phyloP scores from a whole-genome alignment of 2,888 invertebrate species.

The Tipula confusa region DNA sequence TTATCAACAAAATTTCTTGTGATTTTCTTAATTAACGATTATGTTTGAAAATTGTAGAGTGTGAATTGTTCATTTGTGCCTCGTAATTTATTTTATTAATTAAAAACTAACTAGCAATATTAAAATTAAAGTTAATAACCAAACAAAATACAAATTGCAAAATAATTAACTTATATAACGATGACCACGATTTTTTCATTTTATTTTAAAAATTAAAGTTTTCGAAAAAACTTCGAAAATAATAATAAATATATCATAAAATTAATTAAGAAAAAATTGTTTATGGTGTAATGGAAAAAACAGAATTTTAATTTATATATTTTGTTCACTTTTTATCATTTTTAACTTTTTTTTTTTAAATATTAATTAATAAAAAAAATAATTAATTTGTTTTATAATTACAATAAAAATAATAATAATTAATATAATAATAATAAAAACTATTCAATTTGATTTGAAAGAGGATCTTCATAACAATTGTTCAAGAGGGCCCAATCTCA shows the following conservation, averaged over 20 bases:
- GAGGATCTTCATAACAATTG: background rate
- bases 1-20: background rate
- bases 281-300: background rate
- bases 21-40: background rate
- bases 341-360: background rate
- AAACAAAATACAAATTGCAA: background rate
- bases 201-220: background rate
- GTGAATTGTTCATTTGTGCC: background rate
- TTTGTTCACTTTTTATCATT: conserved; percentile 16
- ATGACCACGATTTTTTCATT: background rate
- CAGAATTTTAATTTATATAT: background rate
- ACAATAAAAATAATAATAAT: conserved; percentile 13
- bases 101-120: background rate
- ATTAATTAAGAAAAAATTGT: background rate
- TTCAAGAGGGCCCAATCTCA: conserved; percentile 30
- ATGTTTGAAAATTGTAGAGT: background rate
- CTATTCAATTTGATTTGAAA: conserved; percentile 26
- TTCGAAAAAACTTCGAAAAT: background rate
- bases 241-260: no score
- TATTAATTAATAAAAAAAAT: conserved; percentile 25
- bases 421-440: background rate
- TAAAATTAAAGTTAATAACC: background rate
- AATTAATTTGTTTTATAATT: conserved; percentile 6
- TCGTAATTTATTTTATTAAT: background rate
- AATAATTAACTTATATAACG: background rate